Base-by-base conservation (phyloP, 2,797 vertebrate species). In the Coranthus polyacanthus region DNA sequence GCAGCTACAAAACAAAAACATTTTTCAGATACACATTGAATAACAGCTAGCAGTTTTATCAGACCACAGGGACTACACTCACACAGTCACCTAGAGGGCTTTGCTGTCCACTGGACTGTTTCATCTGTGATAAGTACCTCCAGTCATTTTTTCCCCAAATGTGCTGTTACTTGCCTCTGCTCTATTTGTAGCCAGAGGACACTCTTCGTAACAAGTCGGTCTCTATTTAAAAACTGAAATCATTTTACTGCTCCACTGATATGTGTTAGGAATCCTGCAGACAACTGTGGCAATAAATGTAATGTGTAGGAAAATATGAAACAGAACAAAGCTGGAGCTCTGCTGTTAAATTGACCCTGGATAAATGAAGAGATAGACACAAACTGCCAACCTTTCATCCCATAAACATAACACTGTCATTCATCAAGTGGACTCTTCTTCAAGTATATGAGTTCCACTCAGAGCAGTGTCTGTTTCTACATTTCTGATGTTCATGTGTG, bases 381-480 rank as follows among this genome's bases (percentile, higher is more conserved):
- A 22, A 58, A 41, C 11, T 38, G 60, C n/a, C n/a, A n/a, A 72
- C 43, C 63, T 67, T 61, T 61, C 36, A 39, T 60, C 50, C 15
- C 54, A 11, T 32, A 0, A 2, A 21, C 32, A 34, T 65, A 56
- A 72, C 22, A 50, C 11, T 68, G 50, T 64, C 15, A 68, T 60
- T 52, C 45, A 41, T 60, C 69, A 67, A 6, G 62, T 6, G 24
- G 51, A 70, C 60, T 37, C 13, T n/a, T 34, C 37, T 15, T 64
- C 26, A 47, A 39, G 41, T 29, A 10, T 15, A 37, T 20, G 44
- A 50, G 20, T 61, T 70, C n/a, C 49, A 42, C 17, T 44, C 46
- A 17, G 2, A 22, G 13, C n/a, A n/a, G n/a, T 34, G 34, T 37
- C 0, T 26, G 18, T 12, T 20, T 22, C 29, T 32, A 7, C 38